These are phyloP conservation scores for Neolamprologus cancellatus DNA, from an alignment of 2,113 vertebrate species.

Conservation along the genomic window DNA sequence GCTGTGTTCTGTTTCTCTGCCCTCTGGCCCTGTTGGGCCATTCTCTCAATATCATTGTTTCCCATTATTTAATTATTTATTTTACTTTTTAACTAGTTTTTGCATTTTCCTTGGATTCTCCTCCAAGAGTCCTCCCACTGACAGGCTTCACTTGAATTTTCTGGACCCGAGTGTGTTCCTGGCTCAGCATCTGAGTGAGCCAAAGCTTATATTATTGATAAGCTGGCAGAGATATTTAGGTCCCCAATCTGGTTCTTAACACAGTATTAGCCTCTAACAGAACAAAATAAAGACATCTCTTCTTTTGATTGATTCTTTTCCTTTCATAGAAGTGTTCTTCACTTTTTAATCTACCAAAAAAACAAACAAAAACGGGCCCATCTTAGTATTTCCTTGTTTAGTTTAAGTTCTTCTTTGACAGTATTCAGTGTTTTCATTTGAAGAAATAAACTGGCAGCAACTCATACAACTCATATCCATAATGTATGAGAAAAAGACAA, in stretches of 20 bases:
- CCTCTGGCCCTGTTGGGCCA: neutral
- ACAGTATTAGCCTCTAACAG: neutral
- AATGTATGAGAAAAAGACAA: neutral
- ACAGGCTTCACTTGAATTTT: neutral
- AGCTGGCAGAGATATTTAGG: conserved; percentile 22
- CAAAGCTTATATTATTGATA: conserved; percentile 39
- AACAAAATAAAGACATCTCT: neutral
- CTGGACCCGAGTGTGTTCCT: neutral
- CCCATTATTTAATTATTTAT: neutral
- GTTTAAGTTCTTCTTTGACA: neutral
- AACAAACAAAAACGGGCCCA: neutral
- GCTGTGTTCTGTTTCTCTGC: neutral
- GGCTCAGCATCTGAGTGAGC: neutral
- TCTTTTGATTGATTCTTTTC: neutral
- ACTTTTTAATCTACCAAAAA: neutral
- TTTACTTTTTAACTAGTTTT: neutral
- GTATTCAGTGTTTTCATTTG: neutral
- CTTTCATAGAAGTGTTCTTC: neutral
- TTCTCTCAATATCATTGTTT: neutral
- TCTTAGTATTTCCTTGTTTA: neutral
- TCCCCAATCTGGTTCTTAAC: conserved; percentile 23
- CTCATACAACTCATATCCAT: neutral
- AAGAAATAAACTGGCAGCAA: neutral
- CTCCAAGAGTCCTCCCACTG: neutral
- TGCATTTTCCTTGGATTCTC: neutral